These are phyloP conservation scores for Leucophora obtusa DNA, from an alignment of 2,888 invertebrate genomes.

Conservation along the genomic window DNA sequence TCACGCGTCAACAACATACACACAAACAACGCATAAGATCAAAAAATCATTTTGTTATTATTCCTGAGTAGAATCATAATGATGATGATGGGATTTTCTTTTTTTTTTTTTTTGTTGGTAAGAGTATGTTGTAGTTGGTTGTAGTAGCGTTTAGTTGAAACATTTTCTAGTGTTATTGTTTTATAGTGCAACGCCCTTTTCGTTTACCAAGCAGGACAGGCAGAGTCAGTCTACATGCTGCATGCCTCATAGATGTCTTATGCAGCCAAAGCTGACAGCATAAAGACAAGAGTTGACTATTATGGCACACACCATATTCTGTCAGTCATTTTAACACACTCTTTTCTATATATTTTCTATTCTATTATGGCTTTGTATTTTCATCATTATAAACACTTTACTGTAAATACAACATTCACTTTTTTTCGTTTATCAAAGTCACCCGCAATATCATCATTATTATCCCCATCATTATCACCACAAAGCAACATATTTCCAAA, in stretches of 20 bases:
- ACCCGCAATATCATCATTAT: slow-evolving; percentile 38
- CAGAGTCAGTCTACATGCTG: slow-evolving; percentile 25
- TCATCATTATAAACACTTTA: slow-evolving; percentile 30
- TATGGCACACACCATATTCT: slow-evolving; percentile 39
- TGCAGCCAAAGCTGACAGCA: slow-evolving; percentile 40
- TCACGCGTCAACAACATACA: slow-evolving; percentile 61
- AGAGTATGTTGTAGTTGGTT: no score
- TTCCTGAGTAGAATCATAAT: not conserved
- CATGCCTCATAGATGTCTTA: slow-evolving; percentile 34
- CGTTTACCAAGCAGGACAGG: slow-evolving; percentile 10
- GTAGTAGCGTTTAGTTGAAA: not conserved
- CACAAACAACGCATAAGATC: not conserved
- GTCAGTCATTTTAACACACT: slow-evolving; percentile 48
- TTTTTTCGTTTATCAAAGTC: slow-evolving; percentile 47
- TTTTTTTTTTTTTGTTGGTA: no score
- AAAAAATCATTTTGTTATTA: slow-evolving; percentile 22
- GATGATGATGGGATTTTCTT: not conserved
- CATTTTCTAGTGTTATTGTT: not conserved
- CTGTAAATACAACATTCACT: not conserved
- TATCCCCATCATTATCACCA: slow-evolving; percentile 18
- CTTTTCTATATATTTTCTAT: not conserved
- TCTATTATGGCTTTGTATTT: slow-evolving; percentile 9
- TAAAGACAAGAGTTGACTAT: slow-evolving; percentile 42
- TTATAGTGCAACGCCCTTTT: slow-evolving; percentile 24
- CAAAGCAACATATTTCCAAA: slow-evolving; percentile 45